Conservation (phyloP, 2,797 vertebrate species). For the Synaphobranchus kaupii region DNA sequence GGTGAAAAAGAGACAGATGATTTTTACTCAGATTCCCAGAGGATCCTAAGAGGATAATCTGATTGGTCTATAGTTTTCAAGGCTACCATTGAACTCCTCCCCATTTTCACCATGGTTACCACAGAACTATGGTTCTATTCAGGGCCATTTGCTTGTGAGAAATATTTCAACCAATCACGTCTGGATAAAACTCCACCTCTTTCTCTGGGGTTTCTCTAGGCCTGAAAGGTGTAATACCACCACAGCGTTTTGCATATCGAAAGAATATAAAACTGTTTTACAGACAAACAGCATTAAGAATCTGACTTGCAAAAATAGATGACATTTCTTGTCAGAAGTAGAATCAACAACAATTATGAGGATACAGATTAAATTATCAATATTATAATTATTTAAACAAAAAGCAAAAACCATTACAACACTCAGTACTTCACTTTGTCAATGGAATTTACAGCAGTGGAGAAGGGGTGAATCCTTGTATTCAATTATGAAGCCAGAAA, state of each 20-base stretch:
- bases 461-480: slow-evolving; percentile 46
- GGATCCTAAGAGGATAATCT: slow-evolving; percentile 42
- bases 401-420: slow-evolving; percentile 73
- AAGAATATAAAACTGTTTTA: slow-evolving; percentile 60
- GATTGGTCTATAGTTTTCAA: slow-evolving; percentile 39
- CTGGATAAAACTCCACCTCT: slow-evolving; percentile 54
- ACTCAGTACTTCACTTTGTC: slow-evolving; percentile 72
- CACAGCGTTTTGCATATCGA: slow-evolving; percentile 58
- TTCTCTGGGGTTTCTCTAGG: slow-evolving; percentile 51
- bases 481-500: slow-evolving; percentile 23
- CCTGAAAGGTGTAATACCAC: slow-evolving; percentile 61
- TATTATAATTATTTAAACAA: slow-evolving; percentile 61
- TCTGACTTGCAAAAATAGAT: slow-evolving; percentile 46
- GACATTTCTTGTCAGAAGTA: slow-evolving; percentile 67
- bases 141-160: slow-evolving; percentile 57
- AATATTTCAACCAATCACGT: slow-evolving; percentile 58
- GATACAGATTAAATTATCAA: slow-evolving; percentile 69
- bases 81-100: neutral
- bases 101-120: neutral
- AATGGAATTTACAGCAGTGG: slow-evolving; percentile 70
- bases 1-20: neutral
- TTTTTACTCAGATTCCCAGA: neutral
- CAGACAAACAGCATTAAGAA: slow-evolving; percentile 52
- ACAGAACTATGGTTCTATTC: neutral
- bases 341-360: slow-evolving; percentile 63